Percentiles rank a stretch among this genome's conserved stretches.
Evolutionary conservation across 2,113 vertebrate species (phyloP).

Genomic region (Pionites leucogaster): DNA sequence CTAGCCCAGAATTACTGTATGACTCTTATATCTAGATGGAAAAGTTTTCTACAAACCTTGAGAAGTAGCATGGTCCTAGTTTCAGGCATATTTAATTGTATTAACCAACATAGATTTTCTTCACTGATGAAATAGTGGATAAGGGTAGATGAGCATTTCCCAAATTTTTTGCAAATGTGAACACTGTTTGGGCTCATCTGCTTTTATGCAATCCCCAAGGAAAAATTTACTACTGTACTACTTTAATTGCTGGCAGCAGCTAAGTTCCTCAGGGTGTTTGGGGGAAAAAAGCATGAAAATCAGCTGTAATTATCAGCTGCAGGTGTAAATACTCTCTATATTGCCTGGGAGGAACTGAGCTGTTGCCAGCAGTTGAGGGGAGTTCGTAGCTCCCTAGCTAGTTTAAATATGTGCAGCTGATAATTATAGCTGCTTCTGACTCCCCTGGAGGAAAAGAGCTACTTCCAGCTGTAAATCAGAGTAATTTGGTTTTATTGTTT

Average conservation of each 20-base stretch:
- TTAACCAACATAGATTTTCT: not conserved
- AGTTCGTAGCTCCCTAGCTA: not conserved
- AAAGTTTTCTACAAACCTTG: not conserved
- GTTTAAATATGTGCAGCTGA: not conserved
- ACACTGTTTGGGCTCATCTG: not conserved
- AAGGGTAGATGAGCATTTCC: not conserved
- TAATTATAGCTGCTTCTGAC: slow-evolving; percentile 9
- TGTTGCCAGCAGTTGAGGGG: not conserved
- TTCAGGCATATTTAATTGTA: not conserved
- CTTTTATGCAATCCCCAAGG: not conserved
- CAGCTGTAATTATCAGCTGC: not conserved
- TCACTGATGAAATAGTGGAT: not conserved
- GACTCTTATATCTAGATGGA: not conserved
- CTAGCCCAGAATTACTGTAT: not conserved
- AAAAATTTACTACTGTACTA: not conserved
- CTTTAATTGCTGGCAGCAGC: slow-evolving; percentile 1
- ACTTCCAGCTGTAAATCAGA: slow-evolving; percentile 49
- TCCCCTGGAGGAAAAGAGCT: slow-evolving; percentile 26
- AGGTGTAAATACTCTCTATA: not conserved
- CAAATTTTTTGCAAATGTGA: not conserved
- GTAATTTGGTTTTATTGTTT: slow-evolving; percentile 24
- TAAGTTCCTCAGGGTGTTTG: not conserved
- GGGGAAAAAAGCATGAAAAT: not conserved
- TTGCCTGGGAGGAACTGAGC: not conserved
- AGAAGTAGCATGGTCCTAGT: not conserved